Conservation (phyloP, 2,113 vertebrate species). For the Cardinalis cardinalis region DNA sequence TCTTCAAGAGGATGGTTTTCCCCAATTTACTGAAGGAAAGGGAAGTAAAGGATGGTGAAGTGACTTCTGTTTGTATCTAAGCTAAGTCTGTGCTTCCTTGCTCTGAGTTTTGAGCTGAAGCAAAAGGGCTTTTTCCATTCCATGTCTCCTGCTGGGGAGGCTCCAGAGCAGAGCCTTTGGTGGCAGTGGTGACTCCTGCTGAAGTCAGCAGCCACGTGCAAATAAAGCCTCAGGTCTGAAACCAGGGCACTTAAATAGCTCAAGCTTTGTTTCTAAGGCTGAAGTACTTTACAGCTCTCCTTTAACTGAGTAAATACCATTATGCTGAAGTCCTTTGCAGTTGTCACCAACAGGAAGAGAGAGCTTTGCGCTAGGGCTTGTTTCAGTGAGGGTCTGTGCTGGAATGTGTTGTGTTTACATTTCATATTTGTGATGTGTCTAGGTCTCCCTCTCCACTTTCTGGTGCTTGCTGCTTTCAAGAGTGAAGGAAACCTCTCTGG, state of each 20-base stretch:
- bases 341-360: slow-evolving; percentile 15
- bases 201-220: not conserved
- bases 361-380: slow-evolving; percentile 7
- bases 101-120: not conserved
- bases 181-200: not conserved
- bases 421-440: not conserved
- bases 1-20: not conserved
- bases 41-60: not conserved
- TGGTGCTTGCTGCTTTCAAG: not conserved
- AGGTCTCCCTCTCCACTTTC: not conserved
- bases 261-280: slow-evolving; percentile 20
- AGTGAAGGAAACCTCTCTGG: not conserved
- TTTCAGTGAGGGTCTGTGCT: not conserved
- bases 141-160: not conserved
- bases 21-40: not conserved
- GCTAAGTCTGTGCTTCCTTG: not conserved
- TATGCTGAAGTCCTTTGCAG: slow-evolving; percentile 10
- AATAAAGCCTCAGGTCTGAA: not conserved
- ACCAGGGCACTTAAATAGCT: not conserved
- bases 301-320: slow-evolving; percentile 42
- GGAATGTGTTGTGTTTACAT: not conserved
- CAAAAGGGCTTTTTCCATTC: not conserved
- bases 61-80: not conserved
- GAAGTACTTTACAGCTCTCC: slow-evolving; percentile 22
- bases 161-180: not conserved